phyloP scores from a whole-genome alignment of 2,113 vertebrate species.

The Suricata suricatta region DNA sequence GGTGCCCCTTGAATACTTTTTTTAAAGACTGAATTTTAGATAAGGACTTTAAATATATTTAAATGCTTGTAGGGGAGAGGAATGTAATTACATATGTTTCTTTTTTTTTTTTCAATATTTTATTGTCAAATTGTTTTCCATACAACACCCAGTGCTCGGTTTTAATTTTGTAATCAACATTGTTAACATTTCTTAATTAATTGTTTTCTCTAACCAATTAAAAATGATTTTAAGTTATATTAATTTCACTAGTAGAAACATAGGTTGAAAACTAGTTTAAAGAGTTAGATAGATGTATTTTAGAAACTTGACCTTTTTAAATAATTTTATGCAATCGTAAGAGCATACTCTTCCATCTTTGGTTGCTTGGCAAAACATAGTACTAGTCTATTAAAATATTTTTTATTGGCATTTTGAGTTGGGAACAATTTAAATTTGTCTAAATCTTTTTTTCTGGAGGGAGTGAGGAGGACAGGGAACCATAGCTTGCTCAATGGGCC shows the following conservation, averaged over 20 bases:
- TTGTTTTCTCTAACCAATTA: not conserved
- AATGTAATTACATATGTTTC: not conserved
- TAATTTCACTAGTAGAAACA: not conserved
- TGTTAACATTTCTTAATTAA: not conserved
- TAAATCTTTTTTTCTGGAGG: not conserved
- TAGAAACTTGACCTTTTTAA: not conserved
- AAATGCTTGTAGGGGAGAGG: not conserved
- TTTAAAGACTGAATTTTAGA: not conserved
- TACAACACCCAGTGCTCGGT: no score
- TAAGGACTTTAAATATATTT: not conserved
- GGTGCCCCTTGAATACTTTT: not conserved
- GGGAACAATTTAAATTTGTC: not conserved
- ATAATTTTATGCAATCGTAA: not conserved
- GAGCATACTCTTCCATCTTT: not conserved
- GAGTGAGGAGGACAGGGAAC: rapidly evolving
- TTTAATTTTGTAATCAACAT: not conserved
- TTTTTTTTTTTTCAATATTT: no score
- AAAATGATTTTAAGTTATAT: not conserved
- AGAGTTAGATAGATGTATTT: not conserved
- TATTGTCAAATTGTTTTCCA: no score
- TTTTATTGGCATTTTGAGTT: not conserved
- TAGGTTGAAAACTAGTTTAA: not conserved
- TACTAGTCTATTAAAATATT: not conserved
- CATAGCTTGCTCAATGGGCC: not conserved
- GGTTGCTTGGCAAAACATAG: not conserved